These are phyloP conservation scores for Perithous albicinctus DNA, from an alignment of 2,888 invertebrate species.

Conservation along the genomic window DNA sequence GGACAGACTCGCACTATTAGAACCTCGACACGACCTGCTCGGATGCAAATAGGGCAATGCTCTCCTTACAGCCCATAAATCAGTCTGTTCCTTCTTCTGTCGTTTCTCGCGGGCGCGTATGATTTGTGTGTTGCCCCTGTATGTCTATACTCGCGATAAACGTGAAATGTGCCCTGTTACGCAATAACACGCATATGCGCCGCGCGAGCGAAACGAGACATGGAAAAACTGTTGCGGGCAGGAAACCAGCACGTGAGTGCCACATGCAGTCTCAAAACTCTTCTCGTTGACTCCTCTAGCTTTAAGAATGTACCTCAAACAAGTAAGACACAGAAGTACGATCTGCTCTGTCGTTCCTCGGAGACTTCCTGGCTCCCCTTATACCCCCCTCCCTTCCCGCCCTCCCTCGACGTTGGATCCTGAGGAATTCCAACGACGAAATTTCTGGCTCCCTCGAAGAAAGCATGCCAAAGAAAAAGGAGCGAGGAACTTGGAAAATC, in stretches of 20 bases:
- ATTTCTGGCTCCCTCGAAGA: constrained; percentile 54
- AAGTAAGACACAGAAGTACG: constrained; percentile 50
- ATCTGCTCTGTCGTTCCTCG: constrained; percentile 61
- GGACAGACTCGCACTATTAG: not conserved
- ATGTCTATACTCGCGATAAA: constrained; percentile 20
- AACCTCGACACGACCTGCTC: constrained; percentile 36
- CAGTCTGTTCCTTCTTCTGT: constrained; percentile 78
- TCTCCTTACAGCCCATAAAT: constrained; percentile 77
- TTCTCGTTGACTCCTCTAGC: constrained; percentile 34
- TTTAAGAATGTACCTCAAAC: constrained; percentile 22
- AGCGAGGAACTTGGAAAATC: constrained; percentile 55
- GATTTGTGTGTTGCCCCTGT: constrained; percentile 75
- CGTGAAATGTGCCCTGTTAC: constrained; percentile 73
- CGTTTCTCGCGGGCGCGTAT: constrained; percentile 77
- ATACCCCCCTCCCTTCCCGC: not conserved
- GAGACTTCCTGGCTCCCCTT: constrained; percentile 64
- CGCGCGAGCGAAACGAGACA: constrained; percentile 75
- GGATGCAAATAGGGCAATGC: constrained; percentile 77
- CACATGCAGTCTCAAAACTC: constrained; percentile 76
- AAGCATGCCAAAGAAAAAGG: constrained; percentile 20
- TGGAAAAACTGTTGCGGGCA: constrained; percentile 80
- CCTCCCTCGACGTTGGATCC: constrained; percentile 32
- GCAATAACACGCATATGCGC: constrained; percentile 81
- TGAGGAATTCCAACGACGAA: constrained; percentile 61
- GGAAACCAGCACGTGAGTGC: constrained; percentile 81